These are phyloP conservation scores for Odocoileus hemionus DNA, from an alignment of 2,113 vertebrate species.

Conservation along the genomic window DNA sequence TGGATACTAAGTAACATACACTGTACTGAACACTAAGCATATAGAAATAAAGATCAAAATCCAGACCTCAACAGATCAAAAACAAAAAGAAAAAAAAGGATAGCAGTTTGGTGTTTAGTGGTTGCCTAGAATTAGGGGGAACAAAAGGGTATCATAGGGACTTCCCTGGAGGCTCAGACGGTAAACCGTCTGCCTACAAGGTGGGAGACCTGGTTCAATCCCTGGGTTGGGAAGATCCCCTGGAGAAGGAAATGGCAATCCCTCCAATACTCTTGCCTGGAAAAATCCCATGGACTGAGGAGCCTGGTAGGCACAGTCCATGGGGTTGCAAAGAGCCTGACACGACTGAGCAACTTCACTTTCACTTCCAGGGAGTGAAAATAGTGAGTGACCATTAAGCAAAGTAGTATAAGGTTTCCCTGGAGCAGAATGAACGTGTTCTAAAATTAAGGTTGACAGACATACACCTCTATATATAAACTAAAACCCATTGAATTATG, in stretches of 20 bases:
- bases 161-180: neutral
- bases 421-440: neutral
- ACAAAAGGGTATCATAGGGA: neutral
- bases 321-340: fast-evolving
- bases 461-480: neutral
- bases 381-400: neutral
- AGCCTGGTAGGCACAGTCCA: neutral
- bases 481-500: neutral
- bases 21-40: neutral
- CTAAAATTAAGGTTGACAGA: neutral
- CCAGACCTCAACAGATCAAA: neutral
- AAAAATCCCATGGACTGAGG: neutral
- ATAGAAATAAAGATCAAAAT: neutral
- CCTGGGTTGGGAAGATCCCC: neutral
- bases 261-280: neutral
- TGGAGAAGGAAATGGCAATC: neutral
- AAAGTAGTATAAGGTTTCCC: neutral
- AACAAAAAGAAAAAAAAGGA: neutral
- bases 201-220: fast-evolving
- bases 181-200: neutral
- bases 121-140: neutral
- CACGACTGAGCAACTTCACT: fast-evolving
- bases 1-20: neutral
- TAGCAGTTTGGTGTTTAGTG: neutral
- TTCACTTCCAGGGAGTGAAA: neutral